Conservation (phyloP, 2,888 invertebrate species). For the Aporophyla nigra region DNA sequence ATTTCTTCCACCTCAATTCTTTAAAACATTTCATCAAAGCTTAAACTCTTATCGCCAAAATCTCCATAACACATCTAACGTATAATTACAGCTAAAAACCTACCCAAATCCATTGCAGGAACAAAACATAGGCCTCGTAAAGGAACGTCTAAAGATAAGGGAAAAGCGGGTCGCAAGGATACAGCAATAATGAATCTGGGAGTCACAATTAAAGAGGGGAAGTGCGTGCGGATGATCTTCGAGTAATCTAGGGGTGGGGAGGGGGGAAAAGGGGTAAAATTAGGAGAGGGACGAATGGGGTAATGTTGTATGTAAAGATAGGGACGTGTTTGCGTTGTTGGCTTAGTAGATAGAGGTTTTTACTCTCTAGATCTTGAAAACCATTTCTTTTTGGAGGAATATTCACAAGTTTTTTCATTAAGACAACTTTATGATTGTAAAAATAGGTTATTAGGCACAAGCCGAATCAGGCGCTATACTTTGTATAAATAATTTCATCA, state of each 20-base stretch:
- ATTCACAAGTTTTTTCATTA: not conserved
- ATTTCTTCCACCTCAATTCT: not conserved
- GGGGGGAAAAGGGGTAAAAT: slow-evolving; percentile 65
- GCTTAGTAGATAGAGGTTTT: slow-evolving; percentile 27
- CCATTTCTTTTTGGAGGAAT: not conserved
- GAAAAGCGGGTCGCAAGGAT: slow-evolving; percentile 86
- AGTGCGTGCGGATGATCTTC: slow-evolving; percentile 89
- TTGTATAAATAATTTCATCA: no score
- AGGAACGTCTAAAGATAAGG: slow-evolving; percentile 84
- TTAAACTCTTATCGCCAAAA: slow-evolving; percentile 19
- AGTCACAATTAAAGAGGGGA: slow-evolving; percentile 90
- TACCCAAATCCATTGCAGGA: slow-evolving; percentile 33
- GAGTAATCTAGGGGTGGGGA: slow-evolving; percentile 81
- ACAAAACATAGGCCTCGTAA: slow-evolving; percentile 50
- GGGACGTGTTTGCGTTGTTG: slow-evolving; percentile 39
- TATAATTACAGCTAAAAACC: slow-evolving; percentile 38
- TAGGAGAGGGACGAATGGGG: slow-evolving; percentile 54
- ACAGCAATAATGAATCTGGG: slow-evolving; percentile 89
- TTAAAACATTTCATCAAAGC: slow-evolving; percentile 1
- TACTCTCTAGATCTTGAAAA: slow-evolving; percentile 22
- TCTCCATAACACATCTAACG: slow-evolving; percentile 31
- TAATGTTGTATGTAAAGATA: slow-evolving; percentile 59
- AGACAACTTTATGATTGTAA: not conserved
- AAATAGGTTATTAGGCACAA: not conserved
- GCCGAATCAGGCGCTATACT: no score